Conservation (phyloP, 2,888 invertebrate genomes). For the Conchocele bisecta region DNA sequence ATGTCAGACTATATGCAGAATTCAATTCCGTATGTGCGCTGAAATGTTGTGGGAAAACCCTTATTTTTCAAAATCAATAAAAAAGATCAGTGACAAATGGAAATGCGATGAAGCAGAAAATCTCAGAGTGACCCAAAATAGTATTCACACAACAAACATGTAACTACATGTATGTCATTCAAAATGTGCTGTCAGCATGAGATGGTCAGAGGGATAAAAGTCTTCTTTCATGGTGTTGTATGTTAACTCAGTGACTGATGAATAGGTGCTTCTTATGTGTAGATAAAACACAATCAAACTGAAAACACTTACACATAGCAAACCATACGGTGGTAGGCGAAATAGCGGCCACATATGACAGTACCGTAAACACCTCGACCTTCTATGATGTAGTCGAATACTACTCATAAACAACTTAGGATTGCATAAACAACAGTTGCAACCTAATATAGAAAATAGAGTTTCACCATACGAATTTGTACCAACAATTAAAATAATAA, state of each 20-base stretch:
- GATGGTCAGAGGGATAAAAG: conserved; percentile 77
- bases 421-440: conserved; percentile 75
- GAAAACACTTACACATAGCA: conserved; percentile 59
- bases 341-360: conserved; percentile 62
- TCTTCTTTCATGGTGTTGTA: conserved; percentile 73
- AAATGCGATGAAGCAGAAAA: no score
- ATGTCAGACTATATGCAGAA: no score
- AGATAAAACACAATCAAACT: conserved; percentile 44
- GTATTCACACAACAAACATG: no score
- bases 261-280: conserved; percentile 50
- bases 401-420: conserved; percentile 56
- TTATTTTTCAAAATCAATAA: no score
- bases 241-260: conserved; percentile 57
- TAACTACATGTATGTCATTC: no score
- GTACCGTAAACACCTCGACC: conserved; percentile 28
- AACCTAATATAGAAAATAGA: conserved; percentile 64
- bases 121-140: no score
- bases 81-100: no score
- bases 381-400: conserved; percentile 25
- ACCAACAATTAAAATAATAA: conserved; percentile 68
- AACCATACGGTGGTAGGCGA: conserved; percentile 66
- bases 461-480: conserved; percentile 58
- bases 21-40: no score
- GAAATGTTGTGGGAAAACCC: no score
- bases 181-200: conserved; percentile 71